These are phyloP conservation scores for Bungarus multicinctus DNA, from an alignment of 2,113 vertebrate species.

Conservation along the genomic window DNA sequence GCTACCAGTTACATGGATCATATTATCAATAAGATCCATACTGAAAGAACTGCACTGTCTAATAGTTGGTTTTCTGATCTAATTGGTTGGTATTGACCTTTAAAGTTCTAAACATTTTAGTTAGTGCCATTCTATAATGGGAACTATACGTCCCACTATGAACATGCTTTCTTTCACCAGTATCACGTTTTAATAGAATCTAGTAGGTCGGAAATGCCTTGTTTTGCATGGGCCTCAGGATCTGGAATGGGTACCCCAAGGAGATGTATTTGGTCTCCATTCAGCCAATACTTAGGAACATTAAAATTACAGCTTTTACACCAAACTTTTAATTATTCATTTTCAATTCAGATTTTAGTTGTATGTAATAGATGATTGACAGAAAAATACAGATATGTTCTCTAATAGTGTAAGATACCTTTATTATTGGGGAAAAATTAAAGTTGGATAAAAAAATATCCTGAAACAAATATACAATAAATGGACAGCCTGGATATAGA, in stretches of 20 bases:
- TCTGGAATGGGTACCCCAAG: neutral
- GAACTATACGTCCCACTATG: neutral
- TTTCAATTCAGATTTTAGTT: neutral
- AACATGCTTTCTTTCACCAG: neutral
- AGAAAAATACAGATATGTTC: neutral
- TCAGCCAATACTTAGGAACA: neutral
- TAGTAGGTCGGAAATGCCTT: neutral
- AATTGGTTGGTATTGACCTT: neutral
- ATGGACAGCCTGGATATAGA: neutral
- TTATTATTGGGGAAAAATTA: neutral
- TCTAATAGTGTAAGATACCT: neutral
- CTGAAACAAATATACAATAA: neutral
- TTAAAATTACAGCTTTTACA: neutral
- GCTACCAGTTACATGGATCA: neutral
- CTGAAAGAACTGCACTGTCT: neutral
- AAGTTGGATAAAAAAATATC: neutral
- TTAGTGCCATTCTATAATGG: neutral
- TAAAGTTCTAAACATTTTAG: neutral
- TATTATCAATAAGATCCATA: neutral
- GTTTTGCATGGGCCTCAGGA: neutral
- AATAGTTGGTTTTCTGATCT: neutral
- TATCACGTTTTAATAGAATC: neutral
- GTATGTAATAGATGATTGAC: neutral
- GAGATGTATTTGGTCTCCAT: neutral
- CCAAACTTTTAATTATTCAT: neutral